These are phyloP conservation scores for honey bee (Apis mellifera) DNA, from an alignment of 1,140 invertebrate genomes.

Conservation along the genomic window DNA sequence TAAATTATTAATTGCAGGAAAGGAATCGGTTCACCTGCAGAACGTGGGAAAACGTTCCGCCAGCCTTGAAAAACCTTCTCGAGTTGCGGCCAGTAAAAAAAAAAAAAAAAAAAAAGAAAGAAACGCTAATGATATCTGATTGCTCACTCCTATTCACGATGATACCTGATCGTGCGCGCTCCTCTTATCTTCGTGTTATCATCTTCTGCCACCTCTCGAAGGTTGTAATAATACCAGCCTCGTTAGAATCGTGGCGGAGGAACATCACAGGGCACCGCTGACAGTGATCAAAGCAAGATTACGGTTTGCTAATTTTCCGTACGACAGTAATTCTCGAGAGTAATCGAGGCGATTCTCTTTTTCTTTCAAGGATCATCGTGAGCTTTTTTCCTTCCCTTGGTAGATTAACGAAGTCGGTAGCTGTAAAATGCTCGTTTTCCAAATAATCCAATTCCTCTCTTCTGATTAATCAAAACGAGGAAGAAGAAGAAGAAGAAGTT, in stretches of 20 bases:
- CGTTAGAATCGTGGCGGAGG: conserved; percentile 42
- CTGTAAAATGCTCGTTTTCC: too few relatives aligned
- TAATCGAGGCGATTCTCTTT: conserved; percentile 31
- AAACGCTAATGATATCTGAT: conserved; percentile 80
- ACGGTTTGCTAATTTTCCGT: conserved; percentile 12
- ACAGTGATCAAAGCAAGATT: not conserved
- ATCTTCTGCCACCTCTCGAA: conserved; percentile 56
- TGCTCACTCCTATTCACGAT: conserved; percentile 77
- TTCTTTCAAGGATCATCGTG: not conserved
- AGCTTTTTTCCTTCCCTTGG: too few relatives aligned
- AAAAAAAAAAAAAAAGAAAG: too few relatives aligned
- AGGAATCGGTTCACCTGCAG: conserved; percentile 70
- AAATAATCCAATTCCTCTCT: too few relatives aligned
- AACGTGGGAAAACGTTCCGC: conserved; percentile 53
- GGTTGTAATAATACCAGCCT: conserved; percentile 46
- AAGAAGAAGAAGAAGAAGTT: too few relatives aligned
- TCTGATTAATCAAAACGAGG: too few relatives aligned
- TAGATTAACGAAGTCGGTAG: too few relatives aligned
- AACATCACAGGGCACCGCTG: conserved; percentile 30
- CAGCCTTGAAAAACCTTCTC: conserved; percentile 40
- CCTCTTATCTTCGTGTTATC: conserved; percentile 70
- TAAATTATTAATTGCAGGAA: conserved; percentile 60
- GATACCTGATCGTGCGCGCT: conserved; percentile 71
- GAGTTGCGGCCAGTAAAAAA: conserved; percentile 70
- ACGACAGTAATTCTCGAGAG: too few relatives aligned